phyloP scores from a whole-genome alignment of 2,797 vertebrate genomes.

The Picus viridis region DNA sequence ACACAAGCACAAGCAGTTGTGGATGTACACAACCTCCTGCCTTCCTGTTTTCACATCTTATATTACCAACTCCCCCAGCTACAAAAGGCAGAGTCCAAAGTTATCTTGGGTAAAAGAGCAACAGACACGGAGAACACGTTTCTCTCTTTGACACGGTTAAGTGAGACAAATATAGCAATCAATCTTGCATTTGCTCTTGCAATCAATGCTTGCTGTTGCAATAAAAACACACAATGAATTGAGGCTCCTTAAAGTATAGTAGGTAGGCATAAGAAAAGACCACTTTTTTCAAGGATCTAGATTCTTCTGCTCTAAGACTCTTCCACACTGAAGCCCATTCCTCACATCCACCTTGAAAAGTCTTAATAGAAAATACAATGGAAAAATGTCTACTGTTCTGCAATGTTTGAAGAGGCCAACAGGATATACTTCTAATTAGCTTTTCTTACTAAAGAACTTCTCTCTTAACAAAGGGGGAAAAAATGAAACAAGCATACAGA shows the following conservation, averaged over 20 bases:
- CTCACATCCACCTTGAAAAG: background rate
- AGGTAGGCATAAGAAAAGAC: background rate
- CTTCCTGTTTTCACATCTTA: background rate
- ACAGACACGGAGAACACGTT: background rate
- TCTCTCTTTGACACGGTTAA: background rate
- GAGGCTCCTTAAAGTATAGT: background rate
- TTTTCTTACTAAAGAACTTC: background rate
- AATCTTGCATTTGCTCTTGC: background rate
- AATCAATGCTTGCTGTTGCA: background rate
- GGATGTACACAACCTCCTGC: background rate
- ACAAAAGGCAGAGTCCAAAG: background rate
- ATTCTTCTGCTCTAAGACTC: background rate
- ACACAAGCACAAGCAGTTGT: accelerated
- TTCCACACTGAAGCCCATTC: background rate
- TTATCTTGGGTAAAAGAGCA: background rate
- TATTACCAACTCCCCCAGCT: background rate
- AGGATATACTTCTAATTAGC: background rate
- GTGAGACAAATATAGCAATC: background rate
- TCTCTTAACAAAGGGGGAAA: background rate
- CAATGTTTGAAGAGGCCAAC: background rate
- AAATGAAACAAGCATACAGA: background rate
- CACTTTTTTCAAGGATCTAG: background rate
- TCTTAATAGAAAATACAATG: background rate
- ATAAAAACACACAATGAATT: background rate
- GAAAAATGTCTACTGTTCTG: background rate